These are phyloP conservation scores for Sylvia atricapilla DNA, from an alignment of 2,113 vertebrate species.

Conservation along the genomic window DNA sequence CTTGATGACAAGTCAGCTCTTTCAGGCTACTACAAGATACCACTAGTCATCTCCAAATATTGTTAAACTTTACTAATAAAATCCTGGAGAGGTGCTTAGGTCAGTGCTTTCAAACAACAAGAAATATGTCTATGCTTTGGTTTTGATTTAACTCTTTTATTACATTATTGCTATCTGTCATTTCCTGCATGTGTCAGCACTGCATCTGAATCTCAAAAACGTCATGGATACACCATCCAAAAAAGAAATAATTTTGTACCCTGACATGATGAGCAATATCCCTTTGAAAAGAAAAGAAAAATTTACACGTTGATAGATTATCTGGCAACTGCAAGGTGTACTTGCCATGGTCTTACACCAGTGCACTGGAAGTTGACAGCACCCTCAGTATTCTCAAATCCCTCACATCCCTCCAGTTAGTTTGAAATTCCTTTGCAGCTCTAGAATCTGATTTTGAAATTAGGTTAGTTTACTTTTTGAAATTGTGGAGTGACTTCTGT, in stretches of 20 bases:
- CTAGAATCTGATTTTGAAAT: not conserved
- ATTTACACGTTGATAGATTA: not conserved
- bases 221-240: conserved; percentile 74
- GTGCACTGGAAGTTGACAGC: not conserved
- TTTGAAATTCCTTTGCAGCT: not conserved
- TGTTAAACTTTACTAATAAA: conserved; percentile 75
- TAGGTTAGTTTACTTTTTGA: not conserved
- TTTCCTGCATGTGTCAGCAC: conserved; percentile 81
- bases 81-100: conserved; percentile 81
- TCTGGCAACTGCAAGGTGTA: not conserved
- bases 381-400: not conserved
- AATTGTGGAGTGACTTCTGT: not conserved
- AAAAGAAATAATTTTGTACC: conserved; percentile 72
- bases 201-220: conserved; percentile 75
- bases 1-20: conserved; percentile 80
- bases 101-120: conserved; percentile 83
- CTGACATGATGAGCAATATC: conserved; percentile 24
- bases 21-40: conserved; percentile 72
- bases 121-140: conserved; percentile 76
- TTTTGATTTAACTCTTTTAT: conserved; percentile 77
- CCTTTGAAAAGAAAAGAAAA: conserved; percentile 32
- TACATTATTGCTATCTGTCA: conserved; percentile 80
- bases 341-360: not conserved
- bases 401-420: not conserved
- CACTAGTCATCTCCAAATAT: conserved; percentile 68